Evolutionary conservation across 2,888 invertebrate species (phyloP), one percentile per base, ranked within the genome.

Genomic region (Bhutanitis thaidina): DNA sequence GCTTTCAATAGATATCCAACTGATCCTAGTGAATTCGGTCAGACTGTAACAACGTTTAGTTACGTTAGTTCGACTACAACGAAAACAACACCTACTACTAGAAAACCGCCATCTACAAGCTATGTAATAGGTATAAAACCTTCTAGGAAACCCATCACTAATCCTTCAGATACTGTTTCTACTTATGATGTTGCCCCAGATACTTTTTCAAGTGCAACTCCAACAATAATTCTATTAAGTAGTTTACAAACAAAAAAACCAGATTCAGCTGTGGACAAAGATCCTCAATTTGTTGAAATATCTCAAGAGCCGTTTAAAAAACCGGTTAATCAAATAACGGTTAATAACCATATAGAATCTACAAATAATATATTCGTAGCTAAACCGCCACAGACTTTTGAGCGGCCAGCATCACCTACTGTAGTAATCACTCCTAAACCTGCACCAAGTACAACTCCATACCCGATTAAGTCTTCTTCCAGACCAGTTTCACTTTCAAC

Each of bases 341-440:
- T 92, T 0, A 92, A 92, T 58, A 92, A 92, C 58, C 90, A 92
- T 58, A 91, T 92, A 20, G 90, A 90, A 45, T 91, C 92, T 7
- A 92, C 91, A 10, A 91, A 90, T 52, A 85, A 86, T 62, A 79
- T 91, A 53, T 90, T 82, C 45, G 71, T 89, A 67, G 77, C 74
- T 2, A 83, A 85, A 67, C 87, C 88, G 1, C 62, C 76, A 0
- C 57, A 63, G 13, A 61, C 57, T 9, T 88, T 90, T 7, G 90
- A 92, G 27, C 83, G 83, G 46, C 92, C 84, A 0, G 79, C 93
- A 8, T 90, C 91, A 0, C 92, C 93, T 1, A 93, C 93, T 0
- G 87, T 93, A 5, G 81, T 93, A 3, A 94, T 93, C 9, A 94
- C 94, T 2, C 93, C 94, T 2, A 94, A 94, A 69, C 94, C 94